Base-by-base conservation (phyloP, 2,113 vertebrate genomes). In the Zingel zingel region DNA sequence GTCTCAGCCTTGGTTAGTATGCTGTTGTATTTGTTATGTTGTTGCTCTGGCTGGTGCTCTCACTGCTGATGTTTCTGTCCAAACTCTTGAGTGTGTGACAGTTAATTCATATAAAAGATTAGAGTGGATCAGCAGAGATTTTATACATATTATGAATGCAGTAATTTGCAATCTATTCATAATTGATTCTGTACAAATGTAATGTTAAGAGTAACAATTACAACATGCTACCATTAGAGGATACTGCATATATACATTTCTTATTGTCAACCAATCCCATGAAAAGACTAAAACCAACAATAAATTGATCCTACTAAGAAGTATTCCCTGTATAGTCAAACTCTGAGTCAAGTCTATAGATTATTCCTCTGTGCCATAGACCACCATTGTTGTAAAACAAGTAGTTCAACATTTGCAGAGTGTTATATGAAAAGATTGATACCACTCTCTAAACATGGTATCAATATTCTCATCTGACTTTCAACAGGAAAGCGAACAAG, bases 1-100 rank as follows among this genome's bases (percentile, higher is more conserved):
- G 65, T 23, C 23, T n/a, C 25, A 13, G 18, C 19, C 15, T 19
- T 74, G 13, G 79, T 82, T 83, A 79, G 70, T 84, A 65, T 85
- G 63, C 75, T 58, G 57, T 25, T 58, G 62, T 33, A 30, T 70
- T 71, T 58, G 51, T 48, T 33, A 18, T 39, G 18, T 59, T 67
- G 53, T 51, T 68, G 25, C 15, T 88, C 30, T 47, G 33, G 53
- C 30, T 3, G 8, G 19, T 43, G 39, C 39, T 11, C 43, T 83
- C 11, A 14, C 27, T 72, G 66, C 47, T 58, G 58, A 75, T 19
- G 62, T 69, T 83, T 66, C n/a, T 63, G 18, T 63, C 48, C 33
- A 51, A 63, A n/a, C 50, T 12, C 53, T 43, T 50, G 59, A 51
- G 23, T 50, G 33, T 78, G 43, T 70, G 63, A 85, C 36, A 18